Conservation (phyloP, 2,113 vertebrate genomes). For the Amia ocellicauda region DNA sequence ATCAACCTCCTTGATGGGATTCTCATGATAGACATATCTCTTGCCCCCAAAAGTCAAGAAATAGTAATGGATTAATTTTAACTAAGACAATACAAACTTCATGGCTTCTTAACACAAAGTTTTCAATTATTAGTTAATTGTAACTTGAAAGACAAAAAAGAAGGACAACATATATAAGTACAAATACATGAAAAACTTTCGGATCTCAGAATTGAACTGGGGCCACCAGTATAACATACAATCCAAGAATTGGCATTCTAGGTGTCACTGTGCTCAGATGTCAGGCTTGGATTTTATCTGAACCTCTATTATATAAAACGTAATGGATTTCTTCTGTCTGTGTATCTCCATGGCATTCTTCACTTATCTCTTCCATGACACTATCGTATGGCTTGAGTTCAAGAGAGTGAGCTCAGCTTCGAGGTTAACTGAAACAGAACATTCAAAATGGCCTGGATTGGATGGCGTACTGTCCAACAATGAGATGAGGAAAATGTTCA, state of each 20-base stretch:
- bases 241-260: not conserved
- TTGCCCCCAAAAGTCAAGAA: too few relatives aligned
- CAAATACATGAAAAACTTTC: too few relatives aligned
- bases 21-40: too few relatives aligned
- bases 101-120: too few relatives aligned
- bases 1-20: too few relatives aligned
- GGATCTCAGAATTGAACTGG: too few relatives aligned
- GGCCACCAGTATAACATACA: too few relatives aligned
- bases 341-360: constrained; percentile 1
- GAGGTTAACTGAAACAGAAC: constrained; percentile 4
- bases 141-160: too few relatives aligned
- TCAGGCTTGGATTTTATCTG: constrained; percentile 4
- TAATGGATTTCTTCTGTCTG: not conserved
- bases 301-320: not conserved
- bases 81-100: too few relatives aligned
- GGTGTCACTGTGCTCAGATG: not conserved
- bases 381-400: not conserved
- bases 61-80: too few relatives aligned
- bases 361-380: not conserved
- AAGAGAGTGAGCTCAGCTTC: not conserved
- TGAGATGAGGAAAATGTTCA: not conserved
- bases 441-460: not conserved
- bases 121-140: too few relatives aligned
- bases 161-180: too few relatives aligned
- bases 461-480: not conserved